Conservation (phyloP, 2,888 invertebrate species). For the Pachymerium ferrugineum region DNA sequence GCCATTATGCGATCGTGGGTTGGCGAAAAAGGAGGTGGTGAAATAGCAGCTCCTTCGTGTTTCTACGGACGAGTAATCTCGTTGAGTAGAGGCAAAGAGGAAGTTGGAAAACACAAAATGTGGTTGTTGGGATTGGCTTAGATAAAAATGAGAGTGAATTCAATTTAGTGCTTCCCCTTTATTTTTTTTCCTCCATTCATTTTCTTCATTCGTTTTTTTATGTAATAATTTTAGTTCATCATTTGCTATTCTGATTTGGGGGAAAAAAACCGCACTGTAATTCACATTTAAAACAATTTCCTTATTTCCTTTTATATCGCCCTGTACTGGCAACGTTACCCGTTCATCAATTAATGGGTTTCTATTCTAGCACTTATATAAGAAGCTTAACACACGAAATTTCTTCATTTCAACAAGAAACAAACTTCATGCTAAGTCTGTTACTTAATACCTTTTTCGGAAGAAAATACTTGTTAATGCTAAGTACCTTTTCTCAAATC, state of each 20-base stretch:
- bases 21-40: background rate
- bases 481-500: conserved; percentile 13
- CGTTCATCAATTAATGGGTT: background rate
- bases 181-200: too few species aligned
- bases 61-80: background rate
- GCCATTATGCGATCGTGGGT: background rate
- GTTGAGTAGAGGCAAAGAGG: background rate
- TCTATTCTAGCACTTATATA: background rate
- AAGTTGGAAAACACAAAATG: background rate
- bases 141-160: background rate
- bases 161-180: background rate
- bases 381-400: conserved; percentile 16
- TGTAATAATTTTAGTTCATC: too few species aligned
- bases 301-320: too few species aligned
- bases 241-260: too few species aligned
- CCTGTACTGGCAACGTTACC: background rate
- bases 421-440: background rate
- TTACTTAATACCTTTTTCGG: background rate
- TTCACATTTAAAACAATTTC: too few species aligned
- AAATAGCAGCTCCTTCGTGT: background rate
- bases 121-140: background rate
- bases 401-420: background rate
- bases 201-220: too few species aligned
- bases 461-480: background rate
- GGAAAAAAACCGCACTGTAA: too few species aligned